Base-by-base conservation (phyloP, 2,888 invertebrate genomes). In the Conus canariensis region DNA sequence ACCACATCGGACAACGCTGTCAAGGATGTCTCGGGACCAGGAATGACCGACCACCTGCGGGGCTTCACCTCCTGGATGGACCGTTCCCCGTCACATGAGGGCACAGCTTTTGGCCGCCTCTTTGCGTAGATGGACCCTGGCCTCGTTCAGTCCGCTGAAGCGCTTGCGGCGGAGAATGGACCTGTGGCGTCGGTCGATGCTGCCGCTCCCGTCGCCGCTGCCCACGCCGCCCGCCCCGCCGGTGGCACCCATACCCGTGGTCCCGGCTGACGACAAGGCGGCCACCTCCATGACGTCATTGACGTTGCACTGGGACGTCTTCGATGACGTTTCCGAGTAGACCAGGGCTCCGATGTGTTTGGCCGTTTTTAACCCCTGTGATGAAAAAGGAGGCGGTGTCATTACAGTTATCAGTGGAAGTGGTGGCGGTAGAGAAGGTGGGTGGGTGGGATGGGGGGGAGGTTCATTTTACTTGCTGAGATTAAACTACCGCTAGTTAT, bases 201-300 rank as follows among this genome's bases (percentile, higher is more conserved):
- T 90, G 94, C 83, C 94, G 90, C 91, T 94, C 93, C 87, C 94
- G 90, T 91, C 94, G 93, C 85, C 94, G 85, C 77, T 64, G 67
- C 56, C 93, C 90, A 85, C 94, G 92, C 45, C 93, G 90, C 80
- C 93, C 90, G 85, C 88, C 67, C 85, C 91, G 92, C 30, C 93
- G 90, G 30, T 92, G 90, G 87, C 89, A 87, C 85, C 91, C 90
- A 25, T 45, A 3, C 88, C 89, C 89, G 91, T 91, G 91, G 90
- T 89, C 82, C 95, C 95, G 64, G 94, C 95, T 64, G 94, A 94
- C 45, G 95, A 95, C 67, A 97, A 95, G 0, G 97, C 97, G 0
- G 97, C 97, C 8, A 97, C 97, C 95, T 97, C 97, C 94, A 97
- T 97, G 67, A 97, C 97, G 93, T 97, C 97, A 92, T 97, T 97